phyloP scores from a whole-genome alignment of 1,140 invertebrate species.

The Daktulosphaira vitifoliae region DNA sequence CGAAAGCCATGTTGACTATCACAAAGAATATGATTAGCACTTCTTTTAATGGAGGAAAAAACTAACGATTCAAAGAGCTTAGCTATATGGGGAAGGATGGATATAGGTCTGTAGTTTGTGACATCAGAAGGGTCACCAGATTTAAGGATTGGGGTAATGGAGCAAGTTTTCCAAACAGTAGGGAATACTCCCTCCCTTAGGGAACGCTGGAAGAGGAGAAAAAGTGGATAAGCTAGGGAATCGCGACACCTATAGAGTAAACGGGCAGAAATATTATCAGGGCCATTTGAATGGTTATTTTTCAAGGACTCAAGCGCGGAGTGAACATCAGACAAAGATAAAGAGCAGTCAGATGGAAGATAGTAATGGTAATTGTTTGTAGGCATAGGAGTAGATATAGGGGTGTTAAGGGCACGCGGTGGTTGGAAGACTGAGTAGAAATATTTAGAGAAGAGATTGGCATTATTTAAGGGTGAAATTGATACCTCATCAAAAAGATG shows the following conservation, averaged over 20 bases:
- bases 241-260: neutral
- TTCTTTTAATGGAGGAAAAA: neutral
- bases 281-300: neutral
- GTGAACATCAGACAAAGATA: neutral
- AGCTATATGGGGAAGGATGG: neutral
- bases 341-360: neutral
- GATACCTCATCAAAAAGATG: neutral
- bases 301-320: neutral
- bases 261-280: neutral
- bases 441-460: neutral
- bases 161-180: neutral
- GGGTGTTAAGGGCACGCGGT: too few species aligned
- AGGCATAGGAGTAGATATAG: neutral
- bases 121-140: neutral
- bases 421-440: neutral
- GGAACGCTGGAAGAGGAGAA: neutral
- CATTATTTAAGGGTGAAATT: neutral
- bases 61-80: neutral
- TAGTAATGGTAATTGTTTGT: neutral
- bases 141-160: neutral
- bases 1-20: neutral
- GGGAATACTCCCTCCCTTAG: neutral
- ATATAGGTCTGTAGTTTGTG: neutral
- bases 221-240: neutral
- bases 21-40: neutral